Conservation (phyloP, 2,888 invertebrate genomes). For the Leptodirus hochenwartii region DNA sequence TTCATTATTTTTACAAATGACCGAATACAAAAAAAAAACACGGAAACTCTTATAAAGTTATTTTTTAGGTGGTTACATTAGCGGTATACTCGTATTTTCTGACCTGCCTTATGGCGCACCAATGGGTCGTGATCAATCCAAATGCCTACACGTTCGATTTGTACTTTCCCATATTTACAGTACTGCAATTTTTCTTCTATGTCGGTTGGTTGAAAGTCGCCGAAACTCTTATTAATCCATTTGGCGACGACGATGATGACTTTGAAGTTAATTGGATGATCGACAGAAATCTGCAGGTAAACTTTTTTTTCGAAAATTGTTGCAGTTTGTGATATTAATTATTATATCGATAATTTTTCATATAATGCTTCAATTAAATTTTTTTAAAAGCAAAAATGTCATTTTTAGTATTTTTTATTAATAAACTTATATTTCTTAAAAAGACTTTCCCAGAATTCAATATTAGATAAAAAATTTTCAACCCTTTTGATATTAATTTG, state of each 20-base stretch:
- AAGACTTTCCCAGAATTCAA: too few relatives aligned
- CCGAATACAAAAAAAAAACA: not conserved
- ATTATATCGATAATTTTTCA: too few relatives aligned
- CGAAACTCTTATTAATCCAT: constrained; percentile 79
- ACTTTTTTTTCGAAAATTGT: constrained; percentile 10
- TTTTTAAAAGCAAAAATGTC: not conserved
- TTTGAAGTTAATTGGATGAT: constrained; percentile 89
- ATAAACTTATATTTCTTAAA: too few relatives aligned
- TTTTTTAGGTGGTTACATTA: constrained; percentile 55
- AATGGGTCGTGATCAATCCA: constrained; percentile 48
- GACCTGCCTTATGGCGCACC: constrained; percentile 74
- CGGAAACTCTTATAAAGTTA: constrained; percentile 4
- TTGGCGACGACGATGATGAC: constrained; percentile 83
- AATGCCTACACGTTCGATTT: constrained; percentile 52
- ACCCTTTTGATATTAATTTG: too few relatives aligned
- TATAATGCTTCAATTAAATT: not conserved
- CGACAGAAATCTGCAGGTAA: constrained; percentile 70
- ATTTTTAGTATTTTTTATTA: too few relatives aligned
- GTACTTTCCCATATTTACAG: constrained; percentile 80
- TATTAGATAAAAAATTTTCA: too few relatives aligned
- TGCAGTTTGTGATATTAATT: not conserved
- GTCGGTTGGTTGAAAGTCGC: constrained; percentile 89
- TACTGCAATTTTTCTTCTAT: constrained; percentile 73
- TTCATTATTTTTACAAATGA: constrained; percentile 1
- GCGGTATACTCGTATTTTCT: constrained; percentile 86